Percentiles rank a stretch among this genome's conserved stretches.
These are phyloP conservation scores for Adrianichthys oophorus DNA, from an alignment of 2,797 vertebrate genomes.

Conservation along the genomic window DNA sequence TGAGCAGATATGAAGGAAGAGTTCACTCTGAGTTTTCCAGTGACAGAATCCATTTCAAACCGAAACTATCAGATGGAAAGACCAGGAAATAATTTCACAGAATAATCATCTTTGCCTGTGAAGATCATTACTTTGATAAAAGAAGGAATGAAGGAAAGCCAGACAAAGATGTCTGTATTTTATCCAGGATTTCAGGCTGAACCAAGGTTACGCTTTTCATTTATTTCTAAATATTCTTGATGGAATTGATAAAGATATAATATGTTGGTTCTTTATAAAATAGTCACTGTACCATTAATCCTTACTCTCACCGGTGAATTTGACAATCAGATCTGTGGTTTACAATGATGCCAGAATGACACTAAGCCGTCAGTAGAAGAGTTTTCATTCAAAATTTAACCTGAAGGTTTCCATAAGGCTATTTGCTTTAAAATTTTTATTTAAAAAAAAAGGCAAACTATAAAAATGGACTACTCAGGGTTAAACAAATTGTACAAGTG, in stretches of 20 bases:
- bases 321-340: too few relatives aligned
- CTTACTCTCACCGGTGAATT: too few relatives aligned
- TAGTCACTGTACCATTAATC: background rate
- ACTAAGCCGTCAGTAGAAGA: too few relatives aligned
- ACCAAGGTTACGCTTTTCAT: too few relatives aligned
- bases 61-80: constrained; percentile 31
- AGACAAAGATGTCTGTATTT: constrained; percentile 16
- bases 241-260: background rate
- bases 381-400: too few relatives aligned
- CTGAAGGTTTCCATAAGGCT: too few relatives aligned
- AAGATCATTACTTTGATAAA: constrained; percentile 32
- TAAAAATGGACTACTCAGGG: too few relatives aligned
- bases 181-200: constrained; percentile 10
- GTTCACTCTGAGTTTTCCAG: background rate
- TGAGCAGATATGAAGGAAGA: background rate
- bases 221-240: too few relatives aligned
- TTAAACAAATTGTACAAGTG: too few relatives aligned
- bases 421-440: too few relatives aligned
- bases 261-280: background rate
- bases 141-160: background rate
- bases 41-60: constrained; percentile 34
- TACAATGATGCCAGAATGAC: too few relatives aligned
- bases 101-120: constrained; percentile 17
- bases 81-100: constrained; percentile 45
- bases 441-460: too few relatives aligned